Evolutionary conservation across 2,888 invertebrate genomes (phyloP), one percentile per base, ranked within the genome.

Genomic region (Scaptomyza caliginosa): DNA sequence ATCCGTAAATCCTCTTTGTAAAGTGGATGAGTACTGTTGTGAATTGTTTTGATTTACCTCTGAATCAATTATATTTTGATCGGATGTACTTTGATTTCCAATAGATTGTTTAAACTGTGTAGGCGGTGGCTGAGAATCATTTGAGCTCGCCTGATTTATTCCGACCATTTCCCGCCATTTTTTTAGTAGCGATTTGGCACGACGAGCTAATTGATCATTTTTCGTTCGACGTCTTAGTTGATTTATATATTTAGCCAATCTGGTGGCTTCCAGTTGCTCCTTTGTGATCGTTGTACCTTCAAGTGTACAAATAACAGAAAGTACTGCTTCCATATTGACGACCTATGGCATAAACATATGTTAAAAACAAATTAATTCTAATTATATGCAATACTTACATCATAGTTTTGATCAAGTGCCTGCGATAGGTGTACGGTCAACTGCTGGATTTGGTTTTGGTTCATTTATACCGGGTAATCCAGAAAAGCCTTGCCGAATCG

Each of bases 381-480:
- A 3, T 21, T 21, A 21, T 3, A 26, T 3, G n/a, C 5, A 13
- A 23, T 0, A 94, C 97, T 97, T 96, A 98, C 98, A 97, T 98
- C 97, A 94, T 98, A 97, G 94, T 97, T 96, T 94, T 94, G 95
- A 95, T 98, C 98, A 94, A 98, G 95, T 93, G 97, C 96, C 95
- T 96, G 96, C 94, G 96, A 96, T 95, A 98, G 96, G 95, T 95
- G 96, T 94, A 96, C 95, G 94, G 97, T 97, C 94, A 98, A 95
- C 94, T 97, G 96, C 93, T 94, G 94, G 93, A 95, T 94, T 93
- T 94, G 87, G 76, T 86, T 94, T 93, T 94, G 94, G 94, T 94
- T 95, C 95, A 95, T 95, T 95, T 95, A 95, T 84, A 57, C 63
- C 51, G 67, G 45, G 32, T n/a, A 48, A 46, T n/a, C 32, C 24